Evolutionary conservation across 2,113 vertebrate species (phyloP).

Genomic region (Dolichallabes microphthalmus): DNA sequence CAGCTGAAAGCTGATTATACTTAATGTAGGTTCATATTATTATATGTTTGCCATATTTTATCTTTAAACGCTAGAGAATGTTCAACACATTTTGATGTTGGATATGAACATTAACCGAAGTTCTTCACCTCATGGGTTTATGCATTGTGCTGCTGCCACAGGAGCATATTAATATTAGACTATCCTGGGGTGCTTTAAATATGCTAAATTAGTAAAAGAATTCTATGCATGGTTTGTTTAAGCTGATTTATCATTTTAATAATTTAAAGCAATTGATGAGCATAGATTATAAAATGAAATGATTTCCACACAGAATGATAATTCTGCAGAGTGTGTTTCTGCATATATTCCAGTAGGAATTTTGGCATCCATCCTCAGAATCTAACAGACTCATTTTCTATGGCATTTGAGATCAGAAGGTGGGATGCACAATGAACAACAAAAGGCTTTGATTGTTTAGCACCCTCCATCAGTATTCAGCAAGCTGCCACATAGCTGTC

Average conservation of each 20-base stretch:
- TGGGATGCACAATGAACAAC: conserved; percentile 10
- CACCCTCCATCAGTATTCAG: conserved; percentile 6
- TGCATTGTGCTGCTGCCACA: neutral
- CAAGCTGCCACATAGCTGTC: conserved; percentile 8
- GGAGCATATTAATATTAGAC: neutral
- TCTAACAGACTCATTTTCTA: neutral
- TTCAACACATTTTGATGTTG: too few relatives aligned
- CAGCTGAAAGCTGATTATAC: neutral
- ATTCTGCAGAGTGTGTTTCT: neutral
- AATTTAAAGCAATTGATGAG: neutral
- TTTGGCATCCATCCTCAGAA: conserved; percentile 36
- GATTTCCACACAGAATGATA: neutral
- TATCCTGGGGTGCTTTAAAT: neutral
- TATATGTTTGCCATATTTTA: neutral
- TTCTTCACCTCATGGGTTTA: too few relatives aligned
- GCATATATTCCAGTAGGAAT: neutral
- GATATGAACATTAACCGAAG: too few relatives aligned
- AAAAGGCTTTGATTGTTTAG: conserved; percentile 18
- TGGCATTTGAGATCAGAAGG: neutral
- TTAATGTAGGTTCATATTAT: neutral
- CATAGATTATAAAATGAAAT: neutral
- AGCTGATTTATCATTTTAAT: neutral
- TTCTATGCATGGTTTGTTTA: neutral
- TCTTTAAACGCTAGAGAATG: too few relatives aligned
- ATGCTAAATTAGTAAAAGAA: neutral